phyloP scores from a whole-genome alignment of 2,888 invertebrate species.

The Epicampocera succincta region DNA sequence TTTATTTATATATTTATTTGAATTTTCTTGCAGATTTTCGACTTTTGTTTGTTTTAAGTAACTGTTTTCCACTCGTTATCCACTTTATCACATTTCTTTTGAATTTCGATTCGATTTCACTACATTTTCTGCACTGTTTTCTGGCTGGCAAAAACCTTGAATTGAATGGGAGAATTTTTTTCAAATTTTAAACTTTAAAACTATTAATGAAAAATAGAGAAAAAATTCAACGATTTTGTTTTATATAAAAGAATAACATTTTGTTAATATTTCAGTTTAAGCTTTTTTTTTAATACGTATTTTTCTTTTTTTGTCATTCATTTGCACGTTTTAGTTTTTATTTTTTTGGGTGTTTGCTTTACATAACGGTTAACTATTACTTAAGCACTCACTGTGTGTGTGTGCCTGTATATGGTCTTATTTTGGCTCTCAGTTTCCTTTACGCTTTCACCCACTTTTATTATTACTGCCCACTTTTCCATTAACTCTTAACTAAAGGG shows the following conservation, averaged over 20 bases:
- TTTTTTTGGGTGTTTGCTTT: constrained; percentile 68
- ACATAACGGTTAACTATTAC: constrained; percentile 67
- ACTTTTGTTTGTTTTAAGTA: background rate
- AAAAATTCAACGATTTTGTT: too few species aligned
- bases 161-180: constrained; percentile 37
- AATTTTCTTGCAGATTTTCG: background rate
- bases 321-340: constrained; percentile 68
- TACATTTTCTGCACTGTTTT: constrained; percentile 11
- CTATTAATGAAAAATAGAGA: too few species aligned
- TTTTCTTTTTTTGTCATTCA: constrained; percentile 58
- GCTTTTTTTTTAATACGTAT: too few species aligned
- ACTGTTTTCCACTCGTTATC: background rate
- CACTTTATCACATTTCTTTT: constrained; percentile 29
- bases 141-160: constrained; percentile 56
- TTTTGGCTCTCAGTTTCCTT: constrained; percentile 49
- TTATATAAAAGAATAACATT: too few species aligned
- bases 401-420: background rate
- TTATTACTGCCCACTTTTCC: background rate
- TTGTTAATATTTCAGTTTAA: constrained; percentile 1
- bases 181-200: too few species aligned
- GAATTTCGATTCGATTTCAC: constrained; percentile 7
- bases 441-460: constrained; percentile 20
- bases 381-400: constrained; percentile 68
- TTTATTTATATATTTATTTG: background rate
- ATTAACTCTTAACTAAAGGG: constrained; percentile 6